A percentile compares a stretch with the other conserved stretches of the same genome.
Conservation (phyloP, 2,888 invertebrate species). For the Gortyna flavago region DNA sequence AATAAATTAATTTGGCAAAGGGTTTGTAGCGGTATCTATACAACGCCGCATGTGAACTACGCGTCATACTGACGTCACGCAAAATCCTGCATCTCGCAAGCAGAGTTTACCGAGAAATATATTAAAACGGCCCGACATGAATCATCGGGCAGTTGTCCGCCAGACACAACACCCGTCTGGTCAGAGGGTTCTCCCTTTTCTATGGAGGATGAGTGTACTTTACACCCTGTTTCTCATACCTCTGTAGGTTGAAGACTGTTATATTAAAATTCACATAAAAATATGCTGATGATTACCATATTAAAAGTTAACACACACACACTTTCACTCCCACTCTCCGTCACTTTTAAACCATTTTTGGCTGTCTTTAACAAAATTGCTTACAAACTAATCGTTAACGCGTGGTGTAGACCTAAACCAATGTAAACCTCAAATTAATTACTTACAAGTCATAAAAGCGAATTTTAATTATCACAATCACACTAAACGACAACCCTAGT, state of each 20-base stretch:
- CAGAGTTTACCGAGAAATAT: too few species aligned
- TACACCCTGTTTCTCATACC: too few species aligned
- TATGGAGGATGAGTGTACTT: too few species aligned
- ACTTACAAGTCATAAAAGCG: constrained; percentile 37
- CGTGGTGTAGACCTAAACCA: constrained; percentile 8
- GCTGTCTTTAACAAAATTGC: constrained; percentile 3
- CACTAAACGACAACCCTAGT: constrained; percentile 45
- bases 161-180: too few species aligned
- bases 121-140: too few species aligned
- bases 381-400: constrained; percentile 7
- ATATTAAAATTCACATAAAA: constrained; percentile 11
- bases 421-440: constrained; percentile 45
- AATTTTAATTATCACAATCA: constrained; percentile 40
- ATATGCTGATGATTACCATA: not conserved
- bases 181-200: too few species aligned
- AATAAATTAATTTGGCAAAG: constrained; percentile 3
- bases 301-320: not conserved
- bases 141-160: too few species aligned
- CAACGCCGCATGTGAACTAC: too few species aligned
- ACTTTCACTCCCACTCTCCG: not conserved
- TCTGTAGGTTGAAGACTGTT: too few species aligned
- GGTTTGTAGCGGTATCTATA: too few species aligned
- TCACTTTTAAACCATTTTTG: not conserved
- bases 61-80: too few species aligned
- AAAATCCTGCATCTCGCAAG: too few species aligned